phyloP scores from a whole-genome alignment of 2,888 invertebrate genomes.

The Agrenia bidenticulata region DNA sequence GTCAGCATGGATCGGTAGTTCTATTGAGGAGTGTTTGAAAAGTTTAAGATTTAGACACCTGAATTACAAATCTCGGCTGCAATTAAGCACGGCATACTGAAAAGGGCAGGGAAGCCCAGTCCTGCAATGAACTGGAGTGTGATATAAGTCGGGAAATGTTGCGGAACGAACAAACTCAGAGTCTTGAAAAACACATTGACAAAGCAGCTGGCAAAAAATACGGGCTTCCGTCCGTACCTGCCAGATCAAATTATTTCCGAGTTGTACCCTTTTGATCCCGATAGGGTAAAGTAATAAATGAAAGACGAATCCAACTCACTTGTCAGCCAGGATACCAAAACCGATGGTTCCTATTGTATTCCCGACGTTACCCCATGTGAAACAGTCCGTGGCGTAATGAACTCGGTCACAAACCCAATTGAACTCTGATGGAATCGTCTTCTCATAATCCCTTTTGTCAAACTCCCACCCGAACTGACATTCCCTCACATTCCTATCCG shows the following conservation, averaged over 20 bases:
- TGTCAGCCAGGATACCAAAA: constrained; percentile 63
- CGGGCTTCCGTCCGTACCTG: background rate
- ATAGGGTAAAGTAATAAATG: background rate
- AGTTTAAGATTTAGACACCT: too few relatives aligned
- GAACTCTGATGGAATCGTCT: constrained; percentile 47
- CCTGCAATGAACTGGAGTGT: too few relatives aligned
- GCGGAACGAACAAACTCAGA: too few relatives aligned
- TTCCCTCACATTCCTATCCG: constrained; percentile 27
- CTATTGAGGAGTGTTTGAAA: too few relatives aligned
- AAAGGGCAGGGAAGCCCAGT: too few relatives aligned
- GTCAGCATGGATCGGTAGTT: too few relatives aligned
- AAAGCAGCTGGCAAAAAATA: too few relatives aligned
- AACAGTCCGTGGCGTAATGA: constrained; percentile 58
- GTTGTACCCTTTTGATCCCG: background rate
- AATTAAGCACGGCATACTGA: too few relatives aligned
- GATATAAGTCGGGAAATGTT: too few relatives aligned
- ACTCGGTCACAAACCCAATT: constrained; percentile 47
- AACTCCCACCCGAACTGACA: constrained; percentile 47
- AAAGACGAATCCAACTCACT: constrained; percentile 54
- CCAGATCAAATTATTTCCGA: background rate
- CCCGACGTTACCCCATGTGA: constrained; percentile 61
- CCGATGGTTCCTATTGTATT: constrained; percentile 63
- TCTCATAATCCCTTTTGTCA: constrained; percentile 43
- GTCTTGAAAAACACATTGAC: too few relatives aligned
- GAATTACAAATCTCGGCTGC: too few relatives aligned